Evolutionary conservation across 1,140 invertebrate genomes (phyloP), one percentile per base, ranked within the genome.

Genomic region (Papilio machaon): DNA sequence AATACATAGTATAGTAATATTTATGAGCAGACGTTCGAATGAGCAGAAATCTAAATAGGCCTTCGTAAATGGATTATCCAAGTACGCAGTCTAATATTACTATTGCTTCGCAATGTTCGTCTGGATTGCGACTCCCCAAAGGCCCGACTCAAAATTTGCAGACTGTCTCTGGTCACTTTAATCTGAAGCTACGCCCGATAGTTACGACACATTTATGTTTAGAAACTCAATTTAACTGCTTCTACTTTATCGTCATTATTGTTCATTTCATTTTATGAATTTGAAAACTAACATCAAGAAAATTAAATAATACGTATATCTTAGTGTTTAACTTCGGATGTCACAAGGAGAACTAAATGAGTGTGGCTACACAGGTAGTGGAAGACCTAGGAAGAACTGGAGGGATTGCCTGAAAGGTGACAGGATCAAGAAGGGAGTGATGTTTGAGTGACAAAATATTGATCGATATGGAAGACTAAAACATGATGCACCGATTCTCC

Each of bases 81-180:
- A 79, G 54, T 79, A 46, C 58, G 60, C 30, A 47, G 43, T 67
- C 77, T 78, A 78, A 79, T 79, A 79, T 67, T 67, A 79, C 77
- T 49, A 79, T 79, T 19, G 77, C 58, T 67, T 79, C 23, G 58
- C 54, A 38, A 43, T 13, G 38, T 79, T 52, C 64, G 75, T 35
- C 52, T 30, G 76, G 80, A 80, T 80, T 77, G 60, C 77, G 79
- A 79, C 83, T 88, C 85, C 86, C 83, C 10, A 47, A 85, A 83
- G 85, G 81, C 85, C 80, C 78, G 83, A 84, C 70, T 85, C 85
- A 82, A 80, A 80, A 85, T 86, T 88, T 82, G 85, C 82, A 80
- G 81, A 87, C 84, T 85, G 86, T 87, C 86, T 82, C 83, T 82
- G 83, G 82, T 83, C 82, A 80, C 79, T 83, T 73, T 80, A 82